Evolutionary conservation across 2,113 vertebrate species (phyloP).

Genomic region (Cervus canadensis): DNA sequence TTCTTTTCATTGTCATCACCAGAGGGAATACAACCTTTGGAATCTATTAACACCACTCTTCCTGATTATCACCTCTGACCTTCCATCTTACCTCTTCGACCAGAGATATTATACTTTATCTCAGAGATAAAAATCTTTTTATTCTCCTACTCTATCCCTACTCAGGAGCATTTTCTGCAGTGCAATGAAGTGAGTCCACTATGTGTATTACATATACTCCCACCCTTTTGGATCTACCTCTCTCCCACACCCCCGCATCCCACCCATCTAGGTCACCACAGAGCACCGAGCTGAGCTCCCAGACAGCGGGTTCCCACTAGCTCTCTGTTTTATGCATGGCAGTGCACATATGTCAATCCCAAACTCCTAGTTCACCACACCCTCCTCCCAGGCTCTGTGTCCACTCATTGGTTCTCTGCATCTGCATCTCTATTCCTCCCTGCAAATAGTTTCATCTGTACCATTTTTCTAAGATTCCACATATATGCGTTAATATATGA

Average conservation of each 20-base stretch:
- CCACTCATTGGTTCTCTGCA: background rate
- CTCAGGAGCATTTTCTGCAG: background rate
- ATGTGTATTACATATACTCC: background rate
- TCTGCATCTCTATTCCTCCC: background rate
- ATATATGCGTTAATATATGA: background rate
- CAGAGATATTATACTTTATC: background rate
- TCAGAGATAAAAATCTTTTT: background rate
- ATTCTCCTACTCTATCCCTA: background rate
- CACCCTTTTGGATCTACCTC: background rate
- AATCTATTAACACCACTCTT: background rate
- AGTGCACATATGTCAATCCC: rapidly evolving
- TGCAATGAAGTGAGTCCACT: background rate
- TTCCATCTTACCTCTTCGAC: background rate
- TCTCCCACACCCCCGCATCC: background rate
- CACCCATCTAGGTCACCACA: background rate
- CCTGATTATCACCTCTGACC: background rate
- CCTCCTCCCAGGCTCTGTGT: background rate
- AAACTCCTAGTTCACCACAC: background rate
- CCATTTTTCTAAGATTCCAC: background rate
- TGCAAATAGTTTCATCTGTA: background rate
- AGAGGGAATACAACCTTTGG: background rate
- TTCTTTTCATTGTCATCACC: background rate
- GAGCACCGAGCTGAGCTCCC: background rate
- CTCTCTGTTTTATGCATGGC: background rate
- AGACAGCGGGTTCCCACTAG: background rate